Evolutionary conservation across 92 coral and sea anemone genomes (phyloP).

Genomic region (Blastomussa wellsi): DNA sequence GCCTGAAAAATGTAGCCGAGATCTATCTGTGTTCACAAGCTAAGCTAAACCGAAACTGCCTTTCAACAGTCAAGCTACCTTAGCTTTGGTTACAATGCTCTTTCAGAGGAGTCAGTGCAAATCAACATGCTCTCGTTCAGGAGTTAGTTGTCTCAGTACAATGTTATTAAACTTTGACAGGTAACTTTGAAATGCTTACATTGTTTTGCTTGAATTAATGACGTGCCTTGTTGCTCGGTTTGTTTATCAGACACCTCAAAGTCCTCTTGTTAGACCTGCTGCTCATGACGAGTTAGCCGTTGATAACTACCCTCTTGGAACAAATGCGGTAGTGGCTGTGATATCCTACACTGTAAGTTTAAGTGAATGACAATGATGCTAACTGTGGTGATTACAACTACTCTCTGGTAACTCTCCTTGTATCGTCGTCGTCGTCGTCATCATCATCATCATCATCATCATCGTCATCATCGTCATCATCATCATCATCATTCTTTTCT

Average conservation of each 20-base stretch:
- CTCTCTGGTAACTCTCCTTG: no score
- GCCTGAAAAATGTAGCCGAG: background rate
- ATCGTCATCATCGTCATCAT: no score
- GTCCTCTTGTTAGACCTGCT: slow-evolving; percentile 90
- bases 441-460: no score
- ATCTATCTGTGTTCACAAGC: background rate
- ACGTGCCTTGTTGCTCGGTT: background rate
- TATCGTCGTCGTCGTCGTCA: no score
- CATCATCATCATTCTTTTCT: no score
- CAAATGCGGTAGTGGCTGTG: slow-evolving; percentile 95
- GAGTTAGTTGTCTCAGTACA: background rate
- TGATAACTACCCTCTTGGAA: slow-evolving; percentile 92
- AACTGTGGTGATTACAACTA: background rate
- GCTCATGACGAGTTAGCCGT: slow-evolving; percentile 83
- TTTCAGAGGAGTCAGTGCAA: background rate
- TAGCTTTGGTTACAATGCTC: background rate
- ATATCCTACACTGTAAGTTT: slow-evolving; percentile 90
- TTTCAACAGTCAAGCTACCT: background rate
- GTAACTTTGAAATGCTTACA: background rate
- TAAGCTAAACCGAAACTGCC: background rate
- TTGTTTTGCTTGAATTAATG: background rate
- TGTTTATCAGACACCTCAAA: slow-evolving; percentile 80
- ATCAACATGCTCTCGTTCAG: background rate
- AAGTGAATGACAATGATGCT: background rate
- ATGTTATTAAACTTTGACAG: background rate